These are phyloP conservation scores for Cryptoleucopteryx plumbea DNA, from an alignment of 2,113 vertebrate species.

Conservation along the genomic window DNA sequence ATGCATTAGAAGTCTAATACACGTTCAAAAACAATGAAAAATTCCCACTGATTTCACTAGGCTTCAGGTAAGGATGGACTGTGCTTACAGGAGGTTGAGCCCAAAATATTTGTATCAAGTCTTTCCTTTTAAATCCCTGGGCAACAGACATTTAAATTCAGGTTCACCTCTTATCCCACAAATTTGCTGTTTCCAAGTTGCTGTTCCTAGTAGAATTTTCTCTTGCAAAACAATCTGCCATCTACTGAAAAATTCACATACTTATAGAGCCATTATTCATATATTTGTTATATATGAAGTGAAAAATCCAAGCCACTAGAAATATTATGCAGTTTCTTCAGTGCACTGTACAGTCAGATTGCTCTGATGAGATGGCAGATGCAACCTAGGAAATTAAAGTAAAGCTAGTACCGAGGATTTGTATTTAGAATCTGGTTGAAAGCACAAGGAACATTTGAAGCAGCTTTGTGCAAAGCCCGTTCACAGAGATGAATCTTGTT, in stretches of 20 bases:
- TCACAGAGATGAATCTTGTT: not conserved
- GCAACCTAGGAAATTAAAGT: conserved; percentile 55
- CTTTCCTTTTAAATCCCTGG: not conserved
- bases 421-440: conserved; percentile 34
- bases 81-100: not conserved
- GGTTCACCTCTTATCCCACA: not conserved
- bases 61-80: not conserved
- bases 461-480: conserved; percentile 8
- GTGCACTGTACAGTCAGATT: not conserved
- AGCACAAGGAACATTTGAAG: not conserved
- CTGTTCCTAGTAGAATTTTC: not conserved
- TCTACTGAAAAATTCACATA: not conserved
- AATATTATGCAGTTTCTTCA: not conserved
- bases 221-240: not conserved
- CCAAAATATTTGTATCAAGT: not conserved
- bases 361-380: conserved; percentile 48
- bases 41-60: not conserved
- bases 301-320: conserved; percentile 5
- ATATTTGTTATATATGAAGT: not conserved
- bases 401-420: conserved; percentile 32
- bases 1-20: not conserved
- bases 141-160: not conserved
- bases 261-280: not conserved
- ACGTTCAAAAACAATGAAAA: not conserved
- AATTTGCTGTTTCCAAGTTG: not conserved